Evolutionary conservation across 2,888 invertebrate species (phyloP).

Genomic region (Teinopalpus imperialis): DNA sequence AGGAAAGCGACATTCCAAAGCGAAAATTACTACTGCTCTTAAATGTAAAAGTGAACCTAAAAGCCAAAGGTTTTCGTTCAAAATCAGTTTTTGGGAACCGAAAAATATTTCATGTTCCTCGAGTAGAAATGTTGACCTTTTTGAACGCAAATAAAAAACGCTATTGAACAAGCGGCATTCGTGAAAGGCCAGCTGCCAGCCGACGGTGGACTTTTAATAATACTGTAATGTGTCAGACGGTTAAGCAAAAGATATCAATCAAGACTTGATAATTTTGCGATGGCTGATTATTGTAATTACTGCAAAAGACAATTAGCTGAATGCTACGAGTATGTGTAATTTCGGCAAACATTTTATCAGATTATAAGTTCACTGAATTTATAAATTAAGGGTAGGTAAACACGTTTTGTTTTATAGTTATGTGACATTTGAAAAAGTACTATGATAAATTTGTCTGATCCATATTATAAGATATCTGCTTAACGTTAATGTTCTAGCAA

Average conservation of each 20-base stretch:
- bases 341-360: background rate
- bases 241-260: constrained; percentile 24
- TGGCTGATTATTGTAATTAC: constrained; percentile 23
- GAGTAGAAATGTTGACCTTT: constrained; percentile 16
- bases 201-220: constrained; percentile 13
- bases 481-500: too few relatives aligned
- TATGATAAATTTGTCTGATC: too few relatives aligned
- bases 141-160: constrained; percentile 19
- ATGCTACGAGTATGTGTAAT: constrained; percentile 14
- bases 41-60: background rate
- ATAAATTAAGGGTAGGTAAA: too few relatives aligned
- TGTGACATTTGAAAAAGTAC: too few relatives aligned
- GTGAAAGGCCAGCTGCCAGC: constrained; percentile 26
- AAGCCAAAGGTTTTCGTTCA: background rate
- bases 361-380: too few relatives aligned
- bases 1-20: background rate
- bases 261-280: constrained; percentile 20
- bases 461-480: too few relatives aligned
- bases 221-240: constrained; percentile 22
- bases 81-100: background rate
- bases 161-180: constrained; percentile 10
- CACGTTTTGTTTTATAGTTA: too few relatives aligned
- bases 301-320: constrained; percentile 16
- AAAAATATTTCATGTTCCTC: background rate
- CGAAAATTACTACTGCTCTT: background rate